phyloP scores from a whole-genome alignment of 2,113 vertebrate genomes.

The Electrona antarctica region DNA sequence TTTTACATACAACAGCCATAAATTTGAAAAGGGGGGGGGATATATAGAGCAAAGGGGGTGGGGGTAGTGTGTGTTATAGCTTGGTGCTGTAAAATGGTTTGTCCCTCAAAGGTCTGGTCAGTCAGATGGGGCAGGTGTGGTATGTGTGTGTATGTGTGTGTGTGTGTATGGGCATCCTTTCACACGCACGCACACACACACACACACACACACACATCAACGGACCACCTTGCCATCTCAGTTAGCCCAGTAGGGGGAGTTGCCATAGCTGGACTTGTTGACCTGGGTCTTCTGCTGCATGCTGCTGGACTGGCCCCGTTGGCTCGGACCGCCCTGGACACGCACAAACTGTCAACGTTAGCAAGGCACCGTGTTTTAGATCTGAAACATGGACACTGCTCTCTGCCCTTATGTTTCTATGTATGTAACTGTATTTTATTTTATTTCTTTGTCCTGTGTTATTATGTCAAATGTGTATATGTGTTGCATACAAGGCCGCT shows the following conservation, averaged over 20 bases:
- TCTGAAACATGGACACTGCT: too few relatives aligned
- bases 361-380: too few relatives aligned
- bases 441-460: too few relatives aligned
- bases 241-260: constrained; percentile 97
- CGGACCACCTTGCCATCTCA: constrained; percentile 68
- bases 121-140: constrained; percentile 43
- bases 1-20: constrained; percentile 87
- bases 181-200: not conserved
- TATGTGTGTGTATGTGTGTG: constrained; percentile 16
- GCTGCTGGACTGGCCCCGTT: constrained; percentile 93
- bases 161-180: constrained; percentile 31
- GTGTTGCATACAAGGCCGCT: too few relatives aligned
- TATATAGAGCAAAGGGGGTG: constrained; percentile 75
- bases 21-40: constrained; percentile 81
- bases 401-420: too few relatives aligned
- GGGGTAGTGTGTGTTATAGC: constrained; percentile 77
- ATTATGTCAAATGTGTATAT: too few relatives aligned
- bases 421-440: too few relatives aligned
- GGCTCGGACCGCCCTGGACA: constrained; percentile 87
- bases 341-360: not conserved
- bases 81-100: constrained; percentile 70
- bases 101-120: constrained; percentile 62
- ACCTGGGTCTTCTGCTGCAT: constrained; percentile 98
- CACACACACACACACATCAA: constrained; percentile 12
- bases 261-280: constrained; percentile 97